Evolutionary conservation across 2,797 vertebrate genomes (phyloP), one percentile per base, ranked within the genome.

Genomic region (Falco columbarius): DNA sequence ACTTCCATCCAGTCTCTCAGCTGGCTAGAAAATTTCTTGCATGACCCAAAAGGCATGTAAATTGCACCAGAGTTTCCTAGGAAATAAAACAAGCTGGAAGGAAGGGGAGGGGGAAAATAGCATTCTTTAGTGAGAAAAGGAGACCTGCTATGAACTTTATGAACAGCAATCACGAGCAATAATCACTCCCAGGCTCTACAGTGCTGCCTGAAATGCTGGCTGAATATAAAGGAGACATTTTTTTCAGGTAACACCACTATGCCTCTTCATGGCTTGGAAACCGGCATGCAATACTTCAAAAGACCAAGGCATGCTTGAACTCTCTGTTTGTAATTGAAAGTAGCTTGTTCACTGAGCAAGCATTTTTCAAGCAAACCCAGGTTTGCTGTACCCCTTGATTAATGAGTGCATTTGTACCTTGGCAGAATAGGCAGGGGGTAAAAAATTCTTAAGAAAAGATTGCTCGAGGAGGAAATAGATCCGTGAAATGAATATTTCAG

Each of bases 311-410:
- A 71, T 30, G 5, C 63, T 38, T 77, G 90, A 92, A 76, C 61
- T 19, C 46, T 93, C 90, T 27, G 52, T 70, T 66, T 95, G 88
- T 83, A 96, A 94, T 65, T 92, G 72, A 81, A 89, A 95, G 56
- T 55, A 92, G 65, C 26, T 32, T 17, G 58, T 86, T 86, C 61
- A 46, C 67, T 65, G 79, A 93, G 90, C 93, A 95, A 86, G 88
- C 67, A 92, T 86, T 96, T 96, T 96, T 87, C 63, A 84, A 90
- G 91, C 49, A 73, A 90, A 67, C 85, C 54, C 38, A 73, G 59
- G 59, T 86, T 83, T 81, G 70, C 77, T 88, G 81, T 55, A 51
- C 77, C 94, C 65, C 84, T 77, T 87, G 80, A 91, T 94, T 96
- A 96, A 97, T 72, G 73, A 92, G 58, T 83, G 90, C 55, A 51